A percentile compares a stretch with the other conserved stretches of the same genome.
phyloP scores from a whole-genome alignment of 2,888 invertebrate species.

The Allolobophora icterica region DNA sequence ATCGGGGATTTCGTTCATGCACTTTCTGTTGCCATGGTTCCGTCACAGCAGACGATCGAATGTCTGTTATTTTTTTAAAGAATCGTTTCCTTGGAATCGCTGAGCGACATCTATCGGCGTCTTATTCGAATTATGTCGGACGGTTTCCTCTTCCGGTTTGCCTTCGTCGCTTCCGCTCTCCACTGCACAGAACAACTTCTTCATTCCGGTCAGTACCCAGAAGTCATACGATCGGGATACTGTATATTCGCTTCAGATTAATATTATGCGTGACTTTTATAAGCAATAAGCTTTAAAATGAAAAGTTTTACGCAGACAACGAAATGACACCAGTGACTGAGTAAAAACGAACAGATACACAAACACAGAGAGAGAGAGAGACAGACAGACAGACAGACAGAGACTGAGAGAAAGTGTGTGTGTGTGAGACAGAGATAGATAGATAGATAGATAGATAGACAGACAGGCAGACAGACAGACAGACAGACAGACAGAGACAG shows the following conservation, averaged over 20 bases:
- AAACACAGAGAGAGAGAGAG: no score
- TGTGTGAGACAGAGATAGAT: no score
- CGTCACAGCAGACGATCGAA: constrained; percentile 2
- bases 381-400: no score
- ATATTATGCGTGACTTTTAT: background rate
- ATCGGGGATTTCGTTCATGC: background rate
- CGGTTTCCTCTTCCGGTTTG: background rate
- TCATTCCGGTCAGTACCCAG: constrained; percentile 19
- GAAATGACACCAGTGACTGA: no score
- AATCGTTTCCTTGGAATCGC: background rate
- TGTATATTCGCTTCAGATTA: background rate
- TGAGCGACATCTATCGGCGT: background rate
- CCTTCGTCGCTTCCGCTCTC: constrained; percentile 19
- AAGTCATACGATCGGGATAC: no score
- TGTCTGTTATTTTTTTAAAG: constrained; percentile 17
- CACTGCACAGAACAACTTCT: constrained; percentile 20
- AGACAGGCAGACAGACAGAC: no score
- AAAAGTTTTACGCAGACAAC: no score
- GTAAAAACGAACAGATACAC: no score
- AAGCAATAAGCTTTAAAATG: no score
- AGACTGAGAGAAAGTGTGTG: no score
- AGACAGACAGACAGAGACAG: no score
- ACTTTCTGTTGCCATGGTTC: background rate
- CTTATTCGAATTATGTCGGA: constrained; percentile 13
- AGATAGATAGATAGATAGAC: no score